phyloP scores from a whole-genome alignment of 1,140 invertebrate species.

The Hetaerina americana region DNA sequence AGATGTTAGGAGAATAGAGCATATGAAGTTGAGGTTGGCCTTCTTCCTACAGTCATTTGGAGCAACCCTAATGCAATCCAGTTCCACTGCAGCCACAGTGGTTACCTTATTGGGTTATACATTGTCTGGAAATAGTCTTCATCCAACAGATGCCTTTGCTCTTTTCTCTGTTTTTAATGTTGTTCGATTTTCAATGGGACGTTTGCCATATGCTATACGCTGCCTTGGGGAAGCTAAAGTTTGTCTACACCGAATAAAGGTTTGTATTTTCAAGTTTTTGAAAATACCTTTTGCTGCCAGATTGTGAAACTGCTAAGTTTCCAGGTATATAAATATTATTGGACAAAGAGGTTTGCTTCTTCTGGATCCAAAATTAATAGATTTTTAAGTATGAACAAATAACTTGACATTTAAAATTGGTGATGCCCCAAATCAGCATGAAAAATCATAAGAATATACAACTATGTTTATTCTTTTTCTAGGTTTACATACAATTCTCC shows the following conservation, averaged over 20 bases:
- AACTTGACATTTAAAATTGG: no score
- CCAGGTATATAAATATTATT: no score
- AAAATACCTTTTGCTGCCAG: no score
- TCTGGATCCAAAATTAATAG: no score
- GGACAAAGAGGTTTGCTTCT: no score
- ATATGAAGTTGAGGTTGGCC: constrained; percentile 36
- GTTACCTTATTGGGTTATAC: constrained; percentile 48
- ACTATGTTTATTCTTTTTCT: no score
- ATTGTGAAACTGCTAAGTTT: no score
- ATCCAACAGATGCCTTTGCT: constrained; percentile 13
- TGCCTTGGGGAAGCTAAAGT: constrained; percentile 16
- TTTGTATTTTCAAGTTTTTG: no score
- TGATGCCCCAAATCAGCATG: no score
- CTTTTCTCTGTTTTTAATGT: constrained; percentile 18
- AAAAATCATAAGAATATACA: no score
- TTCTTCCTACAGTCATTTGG: constrained; percentile 46
- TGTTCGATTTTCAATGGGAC: constrained; percentile 17
- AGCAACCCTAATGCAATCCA: constrained; percentile 42
- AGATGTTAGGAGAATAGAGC: constrained; percentile 44
- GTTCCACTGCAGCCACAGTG: constrained; percentile 46
- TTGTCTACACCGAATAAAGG: constrained; percentile 17
- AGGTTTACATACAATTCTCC: no score
- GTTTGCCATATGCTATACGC: constrained; percentile 15
- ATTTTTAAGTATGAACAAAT: no score
- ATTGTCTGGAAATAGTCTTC: constrained; percentile 39